These are phyloP conservation scores for Cryptosula pallasiana DNA, from an alignment of 2,888 invertebrate species.

Conservation along the genomic window DNA sequence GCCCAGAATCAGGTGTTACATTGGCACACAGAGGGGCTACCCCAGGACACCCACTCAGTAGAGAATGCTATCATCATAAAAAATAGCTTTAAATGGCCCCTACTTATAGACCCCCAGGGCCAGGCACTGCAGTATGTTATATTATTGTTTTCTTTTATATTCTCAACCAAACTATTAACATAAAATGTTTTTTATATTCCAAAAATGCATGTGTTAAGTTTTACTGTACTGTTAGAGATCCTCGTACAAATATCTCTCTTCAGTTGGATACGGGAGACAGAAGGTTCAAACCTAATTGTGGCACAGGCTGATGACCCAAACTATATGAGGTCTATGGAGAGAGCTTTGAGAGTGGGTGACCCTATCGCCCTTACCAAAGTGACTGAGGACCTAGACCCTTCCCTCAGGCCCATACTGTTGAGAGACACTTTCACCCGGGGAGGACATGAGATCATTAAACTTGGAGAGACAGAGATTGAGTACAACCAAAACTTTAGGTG, in stretches of 20 bases:
- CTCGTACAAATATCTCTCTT: too few species aligned
- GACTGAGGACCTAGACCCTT: constrained; percentile 49
- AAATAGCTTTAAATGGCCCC: constrained; percentile 49
- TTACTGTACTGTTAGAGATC: too few species aligned
- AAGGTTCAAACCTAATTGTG: constrained; percentile 40
- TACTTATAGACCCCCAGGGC: constrained; percentile 52
- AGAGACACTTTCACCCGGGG: constrained; percentile 47
- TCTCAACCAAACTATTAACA: too few species aligned
- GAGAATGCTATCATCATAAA: constrained; percentile 52
- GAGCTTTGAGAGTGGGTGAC: constrained; percentile 50
- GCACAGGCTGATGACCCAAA: constrained; percentile 44
- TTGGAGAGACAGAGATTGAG: constrained; percentile 53
- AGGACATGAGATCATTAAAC: constrained; percentile 44
- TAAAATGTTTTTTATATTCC: too few species aligned
- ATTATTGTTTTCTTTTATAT: too few species aligned
- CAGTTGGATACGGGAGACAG: constrained; percentile 49
- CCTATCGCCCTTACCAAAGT: constrained; percentile 49
- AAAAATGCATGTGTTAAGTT: too few species aligned
- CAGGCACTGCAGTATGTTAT: constrained; percentile 48
- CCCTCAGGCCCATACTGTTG: constrained; percentile 46
- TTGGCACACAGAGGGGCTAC: constrained; percentile 51
- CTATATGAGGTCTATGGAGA: constrained; percentile 49
- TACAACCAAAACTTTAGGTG: constrained; percentile 52
- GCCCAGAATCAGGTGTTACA: constrained; percentile 46
- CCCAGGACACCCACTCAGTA: constrained; percentile 47